Base-by-base conservation (phyloP, 2,113 vertebrate species). In the Chelonoidis abingdonii region DNA sequence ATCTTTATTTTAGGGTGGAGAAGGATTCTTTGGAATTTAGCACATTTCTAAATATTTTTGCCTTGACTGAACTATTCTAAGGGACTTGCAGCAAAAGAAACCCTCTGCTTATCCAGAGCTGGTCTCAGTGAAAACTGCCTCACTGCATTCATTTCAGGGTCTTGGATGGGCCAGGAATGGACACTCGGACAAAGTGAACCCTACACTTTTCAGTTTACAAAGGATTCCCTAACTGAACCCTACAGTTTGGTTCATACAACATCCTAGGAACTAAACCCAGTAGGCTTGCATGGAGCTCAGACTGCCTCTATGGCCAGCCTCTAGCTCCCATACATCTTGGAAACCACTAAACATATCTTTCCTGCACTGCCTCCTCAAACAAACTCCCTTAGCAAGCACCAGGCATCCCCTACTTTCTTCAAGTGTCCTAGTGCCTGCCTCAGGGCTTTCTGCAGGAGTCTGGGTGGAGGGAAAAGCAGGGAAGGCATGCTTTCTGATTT, bases 191-290 rank as follows among this genome's bases (percentile, higher is more conserved):
- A 80, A 78, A 47, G 89, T 72, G 85, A 93, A 35, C 10, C n/a
- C 84, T 75, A 88, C 83, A 87, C 52, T 54, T 89, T 94, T 89
- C 22, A 21, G 35, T 76, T 90, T n/a, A 47, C 38, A 91, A n/a
- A 62, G 0, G 21, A 84, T 25, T 72, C 88, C 72, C 57, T 80
- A 4, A 2, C 57, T 50, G 49, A 86, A 94, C 25, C 35, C 87
- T 88, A 22, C 75, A 89, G 95, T 76, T 44, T 78, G n/a, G 53
- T 27, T 88, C 81, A 72, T 6, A 19, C 24, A 84, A 81, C 72
- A 89, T 21, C 44, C 87, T 27, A 89, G 78, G 11, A 87, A 94
- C 11, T 0, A 2, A 8, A 8, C 54, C 11, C 88, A 82, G 29
- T 1, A 85, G 25, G 54, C 86, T 83, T 27, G n/a, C 49, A 82